Evolutionary conservation across 2,797 vertebrate genomes (phyloP), one percentile per base, ranked within the genome.

Genomic region (Enteromius viviparus): DNA sequence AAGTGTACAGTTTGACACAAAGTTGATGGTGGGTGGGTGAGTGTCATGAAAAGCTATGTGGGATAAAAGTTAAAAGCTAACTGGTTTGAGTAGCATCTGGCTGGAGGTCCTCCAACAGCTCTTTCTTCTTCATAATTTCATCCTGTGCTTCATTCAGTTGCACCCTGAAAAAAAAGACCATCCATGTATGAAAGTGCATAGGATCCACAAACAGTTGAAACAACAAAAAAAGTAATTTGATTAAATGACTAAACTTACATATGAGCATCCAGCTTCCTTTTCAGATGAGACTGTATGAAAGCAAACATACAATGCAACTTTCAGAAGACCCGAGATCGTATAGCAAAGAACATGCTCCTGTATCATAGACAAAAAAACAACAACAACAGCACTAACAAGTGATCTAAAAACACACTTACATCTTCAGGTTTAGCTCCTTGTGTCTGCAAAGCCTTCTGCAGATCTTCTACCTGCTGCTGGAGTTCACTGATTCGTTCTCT

Each of bases 81-180:
- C 98, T 95, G 80, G 91, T 96, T 87, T 97, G 97, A 80, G 92
- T 96, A 85, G 95, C 91, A 87, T 98, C 97, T 60, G 97, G 97
- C 89, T 99, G 96, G 21, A 99, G 94, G 86, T 98, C 97, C 91
- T 97, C 96, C 89, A 99, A 95, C 83, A 97, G 94, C 89, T 98
- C 97, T 84, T 97, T 97, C 88, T 99, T 98, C 93, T 98, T 99
- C 95, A 99, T 95, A 82, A 99, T 94, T 91, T 99, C 97, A 85
- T 99, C 97, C 84, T 99, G 96, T 84, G 97, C 97, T 88, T 98
- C 96, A 0, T 97, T 99, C 85, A 99, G 80, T 87, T 98, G 97
- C 51, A 98, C 97, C 97, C 98, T 99, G 80, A 49, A 4, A 62
- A 0, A 55, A 51, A 76, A 55, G 17, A 62, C 4, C 17, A 12